Conservation (phyloP, 2,797 vertebrate genomes). For the Triplophysa yarkandensis region DNA sequence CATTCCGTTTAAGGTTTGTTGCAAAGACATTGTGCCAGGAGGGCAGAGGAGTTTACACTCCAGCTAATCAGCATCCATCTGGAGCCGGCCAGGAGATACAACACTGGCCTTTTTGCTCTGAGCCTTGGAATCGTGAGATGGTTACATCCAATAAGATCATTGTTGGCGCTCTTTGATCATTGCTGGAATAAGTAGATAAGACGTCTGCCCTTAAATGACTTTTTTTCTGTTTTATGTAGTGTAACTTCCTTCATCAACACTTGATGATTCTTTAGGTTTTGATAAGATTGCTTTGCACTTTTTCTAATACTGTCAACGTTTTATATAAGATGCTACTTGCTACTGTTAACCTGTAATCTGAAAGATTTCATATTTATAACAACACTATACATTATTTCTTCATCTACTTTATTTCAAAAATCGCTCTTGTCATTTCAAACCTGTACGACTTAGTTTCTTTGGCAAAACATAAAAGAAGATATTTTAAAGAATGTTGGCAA, state of each 20-base stretch:
- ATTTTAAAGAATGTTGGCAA: too few relatives aligned
- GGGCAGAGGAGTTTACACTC: constrained; percentile 17
- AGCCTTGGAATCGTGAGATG: background rate
- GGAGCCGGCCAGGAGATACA: constrained; percentile 12
- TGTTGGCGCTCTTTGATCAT: constrained; percentile 36
- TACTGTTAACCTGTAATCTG: too few relatives aligned
- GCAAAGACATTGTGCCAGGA: constrained; percentile 7
- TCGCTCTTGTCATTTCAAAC: background rate
- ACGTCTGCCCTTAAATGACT: constrained; percentile 10
- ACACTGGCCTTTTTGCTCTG: background rate
- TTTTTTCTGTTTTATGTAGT: background rate
- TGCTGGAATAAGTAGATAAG: constrained; percentile 17
- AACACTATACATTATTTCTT: background rate
- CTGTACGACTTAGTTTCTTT: too few relatives aligned
- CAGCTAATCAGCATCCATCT: constrained; percentile 31
- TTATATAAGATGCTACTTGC: too few relatives aligned
- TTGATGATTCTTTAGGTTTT: background rate
- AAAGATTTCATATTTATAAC: background rate
- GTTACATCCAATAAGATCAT: constrained; percentile 17
- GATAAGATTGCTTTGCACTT: background rate
- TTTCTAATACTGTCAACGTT: background rate
- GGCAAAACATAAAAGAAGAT: too few relatives aligned
- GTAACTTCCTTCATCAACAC: constrained; percentile 5
- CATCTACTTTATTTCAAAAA: background rate
- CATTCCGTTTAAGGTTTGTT: constrained; percentile 28